phyloP scores from a whole-genome alignment of 2,888 invertebrate genomes.

The Epicampocera succincta region DNA sequence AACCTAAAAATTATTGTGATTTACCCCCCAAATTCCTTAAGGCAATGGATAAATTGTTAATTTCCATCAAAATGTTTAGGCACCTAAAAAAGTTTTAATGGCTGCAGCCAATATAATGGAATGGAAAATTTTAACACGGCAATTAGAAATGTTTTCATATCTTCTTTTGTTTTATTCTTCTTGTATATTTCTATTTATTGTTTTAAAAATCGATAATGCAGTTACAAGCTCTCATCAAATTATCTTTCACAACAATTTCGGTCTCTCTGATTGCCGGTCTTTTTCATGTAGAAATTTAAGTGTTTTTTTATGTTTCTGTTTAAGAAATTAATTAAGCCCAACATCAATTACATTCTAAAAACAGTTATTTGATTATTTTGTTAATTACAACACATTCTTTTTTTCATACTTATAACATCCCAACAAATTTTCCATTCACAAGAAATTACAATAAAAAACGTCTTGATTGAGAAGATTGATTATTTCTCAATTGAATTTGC shows the following conservation, averaged over 20 bases:
- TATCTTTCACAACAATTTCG: constrained; percentile 27
- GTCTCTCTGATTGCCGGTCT: neutral
- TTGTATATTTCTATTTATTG: neutral
- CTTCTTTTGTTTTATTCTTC: neutral
- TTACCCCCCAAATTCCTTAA: neutral
- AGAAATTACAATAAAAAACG: too few relatives aligned
- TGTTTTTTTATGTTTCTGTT: constrained; percentile 17
- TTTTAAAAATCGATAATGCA: neutral
- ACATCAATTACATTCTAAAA: neutral
- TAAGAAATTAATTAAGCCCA: constrained; percentile 30
- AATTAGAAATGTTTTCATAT: constrained; percentile 16
- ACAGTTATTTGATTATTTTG: constrained; percentile 34
- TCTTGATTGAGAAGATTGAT: neutral
- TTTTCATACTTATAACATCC: neutral
- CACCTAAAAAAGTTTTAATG: neutral
- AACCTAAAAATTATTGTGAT: constrained; percentile 62
- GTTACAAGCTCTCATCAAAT: constrained; percentile 6
- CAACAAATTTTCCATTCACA: neutral
- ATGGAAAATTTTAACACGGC: constrained; percentile 1
- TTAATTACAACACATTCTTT: constrained; percentile 21
- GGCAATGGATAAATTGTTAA: constrained; percentile 4
- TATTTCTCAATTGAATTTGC: neutral
- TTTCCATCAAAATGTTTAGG: constrained; percentile 13
- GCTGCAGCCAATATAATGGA: neutral
- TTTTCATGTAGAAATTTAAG: neutral